Conservation (phyloP, 1,140 invertebrate genomes). For the Aphelinus atriplicis region DNA sequence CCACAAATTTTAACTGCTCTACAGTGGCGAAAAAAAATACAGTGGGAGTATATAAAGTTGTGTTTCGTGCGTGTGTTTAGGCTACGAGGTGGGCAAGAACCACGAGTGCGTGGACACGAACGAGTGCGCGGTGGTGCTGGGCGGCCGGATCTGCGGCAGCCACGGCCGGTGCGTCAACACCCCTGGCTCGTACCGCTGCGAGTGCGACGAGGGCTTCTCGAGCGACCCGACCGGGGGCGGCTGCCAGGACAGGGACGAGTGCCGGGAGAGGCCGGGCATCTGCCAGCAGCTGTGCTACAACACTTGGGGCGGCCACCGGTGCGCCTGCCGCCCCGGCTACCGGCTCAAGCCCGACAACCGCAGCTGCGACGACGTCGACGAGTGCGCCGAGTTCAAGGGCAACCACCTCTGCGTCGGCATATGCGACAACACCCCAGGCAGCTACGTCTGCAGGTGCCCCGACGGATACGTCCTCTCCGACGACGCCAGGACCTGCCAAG, state of each 20-base stretch:
- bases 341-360: constrained; percentile 77
- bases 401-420: constrained; percentile 81
- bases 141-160: constrained; percentile 49
- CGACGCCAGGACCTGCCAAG: constrained; percentile 80
- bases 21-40: background rate
- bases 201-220: constrained; percentile 76
- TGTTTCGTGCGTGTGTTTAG: constrained; percentile 25
- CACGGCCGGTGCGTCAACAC: constrained; percentile 69
- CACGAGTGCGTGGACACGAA: constrained; percentile 72
- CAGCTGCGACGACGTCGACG: constrained; percentile 87
- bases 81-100: constrained; percentile 48
- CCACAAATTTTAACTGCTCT: background rate
- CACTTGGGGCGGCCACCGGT: constrained; percentile 83
- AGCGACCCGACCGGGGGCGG: constrained; percentile 66
- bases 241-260: constrained; percentile 78
- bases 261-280: constrained; percentile 68
- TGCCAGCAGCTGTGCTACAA: constrained; percentile 90
- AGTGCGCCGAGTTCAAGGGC: constrained; percentile 80
- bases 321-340: constrained; percentile 80
- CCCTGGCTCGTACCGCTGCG: constrained; percentile 70
- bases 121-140: constrained; percentile 69
- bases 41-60: no score
- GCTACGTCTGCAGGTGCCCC: constrained; percentile 88
- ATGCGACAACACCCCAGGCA: constrained; percentile 90
- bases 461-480: constrained; percentile 79